Percentiles rank a stretch among this genome's conserved stretches.
Conservation (phyloP, 2,888 invertebrate genomes). For the Danaus chrysippus region DNA sequence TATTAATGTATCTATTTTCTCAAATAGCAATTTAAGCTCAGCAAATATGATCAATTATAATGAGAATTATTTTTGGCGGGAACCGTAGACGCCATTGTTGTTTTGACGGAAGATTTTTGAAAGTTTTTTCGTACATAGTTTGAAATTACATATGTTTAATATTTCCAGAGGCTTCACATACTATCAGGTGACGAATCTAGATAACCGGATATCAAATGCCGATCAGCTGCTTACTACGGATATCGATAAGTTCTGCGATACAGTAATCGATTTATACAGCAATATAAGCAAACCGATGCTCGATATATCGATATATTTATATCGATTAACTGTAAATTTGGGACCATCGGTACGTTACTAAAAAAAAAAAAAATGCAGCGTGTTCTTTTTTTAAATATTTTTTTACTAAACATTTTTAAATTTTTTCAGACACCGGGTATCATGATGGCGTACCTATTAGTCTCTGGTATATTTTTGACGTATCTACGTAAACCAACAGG, state of each 20-base stretch:
- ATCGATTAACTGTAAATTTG: slow-evolving; percentile 90
- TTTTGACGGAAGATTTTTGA: neutral
- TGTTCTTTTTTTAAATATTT: neutral
- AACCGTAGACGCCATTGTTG: no score
- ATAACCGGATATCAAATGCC: slow-evolving; percentile 96
- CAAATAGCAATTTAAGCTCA: no score
- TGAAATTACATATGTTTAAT: slow-evolving; percentile 11
- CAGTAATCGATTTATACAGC: slow-evolving; percentile 96
- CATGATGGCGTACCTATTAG: slow-evolving; percentile 91
- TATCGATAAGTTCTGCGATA: slow-evolving; percentile 98
- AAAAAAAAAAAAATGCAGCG: neutral
- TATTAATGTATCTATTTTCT: no score
- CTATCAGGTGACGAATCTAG: slow-evolving; percentile 97
- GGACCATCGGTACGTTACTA: slow-evolving; percentile 83
- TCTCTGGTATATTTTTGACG: slow-evolving; percentile 93
- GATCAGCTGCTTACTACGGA: slow-evolving; percentile 98
- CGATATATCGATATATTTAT: slow-evolving; percentile 96
- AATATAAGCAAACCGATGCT: slow-evolving; percentile 97
- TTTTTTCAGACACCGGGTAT: slow-evolving; percentile 89
- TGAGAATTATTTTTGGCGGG: no score
- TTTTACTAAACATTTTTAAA: neutral
- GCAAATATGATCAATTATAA: no score
- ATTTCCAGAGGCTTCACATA: slow-evolving; percentile 91
- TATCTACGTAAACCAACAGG: slow-evolving; percentile 93
- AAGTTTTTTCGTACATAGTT: neutral